A percentile compares a stretch with the other conserved stretches of the same genome.
These are phyloP conservation scores for Megathymus violae DNA, from an alignment of 1,140 invertebrate species.

Conservation along the genomic window DNA sequence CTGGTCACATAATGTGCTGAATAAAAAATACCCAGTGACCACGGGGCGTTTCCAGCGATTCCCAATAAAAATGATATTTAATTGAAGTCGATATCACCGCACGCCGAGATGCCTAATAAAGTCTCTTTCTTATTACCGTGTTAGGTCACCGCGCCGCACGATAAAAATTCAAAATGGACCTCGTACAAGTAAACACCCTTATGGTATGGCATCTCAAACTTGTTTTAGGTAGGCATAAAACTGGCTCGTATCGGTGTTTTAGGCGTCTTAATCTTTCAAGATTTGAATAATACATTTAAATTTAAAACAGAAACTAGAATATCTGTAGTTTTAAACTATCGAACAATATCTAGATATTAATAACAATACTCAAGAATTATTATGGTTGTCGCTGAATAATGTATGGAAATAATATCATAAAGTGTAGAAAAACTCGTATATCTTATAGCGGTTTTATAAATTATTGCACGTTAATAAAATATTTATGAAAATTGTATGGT, in stretches of 20 bases:
- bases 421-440: too few species aligned
- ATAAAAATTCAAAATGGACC: conserved; percentile 62
- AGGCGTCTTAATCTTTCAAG: conserved; percentile 19
- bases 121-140: conserved; percentile 78
- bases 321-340: conserved; percentile 4
- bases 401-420: too few species aligned
- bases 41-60: conserved; percentile 67
- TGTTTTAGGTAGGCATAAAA: conserved; percentile 7
- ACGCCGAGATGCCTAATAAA: conserved; percentile 75
- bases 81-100: conserved; percentile 78
- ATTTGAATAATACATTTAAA: neutral
- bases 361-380: too few species aligned
- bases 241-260: conserved; percentile 2
- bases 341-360: too few species aligned
- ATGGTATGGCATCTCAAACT: conserved; percentile 24
- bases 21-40: conserved; percentile 64
- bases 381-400: too few species aligned
- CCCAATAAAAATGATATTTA: conserved; percentile 83
- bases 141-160: conserved; percentile 59
- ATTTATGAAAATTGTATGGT: conserved; percentile 54
- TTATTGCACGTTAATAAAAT: conserved; percentile 43
- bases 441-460: conserved; percentile 18
- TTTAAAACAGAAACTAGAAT: neutral
- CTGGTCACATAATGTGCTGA: conserved; percentile 30
- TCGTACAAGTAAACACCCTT: conserved; percentile 23